Conservation (phyloP, 2,888 invertebrate species). For the Calliphora vomitoria region DNA sequence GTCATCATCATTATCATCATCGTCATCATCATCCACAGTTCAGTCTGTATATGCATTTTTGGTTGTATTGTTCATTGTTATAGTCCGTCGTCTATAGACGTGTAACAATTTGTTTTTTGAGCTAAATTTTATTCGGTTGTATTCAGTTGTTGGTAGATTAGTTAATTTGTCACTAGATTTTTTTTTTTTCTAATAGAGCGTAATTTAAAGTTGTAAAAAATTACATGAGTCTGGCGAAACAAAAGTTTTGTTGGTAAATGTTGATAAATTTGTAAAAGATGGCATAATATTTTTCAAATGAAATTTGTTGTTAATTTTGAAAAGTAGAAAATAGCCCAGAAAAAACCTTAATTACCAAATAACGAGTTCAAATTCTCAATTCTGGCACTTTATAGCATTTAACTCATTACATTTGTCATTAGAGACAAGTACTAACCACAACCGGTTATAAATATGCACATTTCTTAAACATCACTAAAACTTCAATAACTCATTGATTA, state of each 20-base stretch:
- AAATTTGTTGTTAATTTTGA: neutral
- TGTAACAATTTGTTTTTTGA: conserved; percentile 58
- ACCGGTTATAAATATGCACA: too few species aligned
- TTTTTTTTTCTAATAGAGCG: neutral
- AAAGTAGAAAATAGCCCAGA: too few species aligned
- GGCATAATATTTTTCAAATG: neutral
- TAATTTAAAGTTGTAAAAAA: conserved; percentile 1
- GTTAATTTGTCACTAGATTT: conserved; percentile 51
- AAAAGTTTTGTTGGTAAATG: neutral
- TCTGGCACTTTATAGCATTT: too few species aligned
- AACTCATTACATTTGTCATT: too few species aligned
- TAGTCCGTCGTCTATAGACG: conserved; percentile 35
- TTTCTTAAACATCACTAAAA: too few species aligned
- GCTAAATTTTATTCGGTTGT: conserved; percentile 53
- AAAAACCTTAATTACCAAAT: too few species aligned
- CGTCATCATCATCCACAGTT: conserved; percentile 22
- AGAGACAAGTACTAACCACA: too few species aligned
- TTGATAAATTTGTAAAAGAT: neutral
- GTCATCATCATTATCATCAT: conserved; percentile 42
- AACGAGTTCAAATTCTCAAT: too few species aligned
- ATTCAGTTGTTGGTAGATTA: conserved; percentile 55
- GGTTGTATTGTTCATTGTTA: neutral
- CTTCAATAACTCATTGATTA: too few species aligned
- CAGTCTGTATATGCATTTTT: neutral
- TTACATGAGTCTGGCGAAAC: conserved; percentile 1